Base-by-base conservation (phyloP, 2,888 invertebrate species). In the Ecdyonurus torrentis region DNA sequence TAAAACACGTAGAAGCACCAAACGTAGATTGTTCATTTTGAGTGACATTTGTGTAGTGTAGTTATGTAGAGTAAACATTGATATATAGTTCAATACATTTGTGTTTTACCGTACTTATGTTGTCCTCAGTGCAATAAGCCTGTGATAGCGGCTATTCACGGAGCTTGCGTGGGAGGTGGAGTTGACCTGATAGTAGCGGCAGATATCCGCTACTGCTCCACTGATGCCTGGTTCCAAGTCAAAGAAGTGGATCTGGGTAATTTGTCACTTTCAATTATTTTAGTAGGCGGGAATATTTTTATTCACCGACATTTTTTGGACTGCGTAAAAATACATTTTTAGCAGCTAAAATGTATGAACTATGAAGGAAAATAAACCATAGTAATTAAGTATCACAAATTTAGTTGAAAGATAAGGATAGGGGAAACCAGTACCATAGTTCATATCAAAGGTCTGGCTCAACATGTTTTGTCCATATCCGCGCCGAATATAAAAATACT, bases 141-240 rank as follows among this genome's bases (percentile, higher is more conserved):
- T 0, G 89, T 98, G 0, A 84, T 99, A 63, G 83, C 85, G 3
- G 91, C 94, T 0, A 76, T 94, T 1, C 96, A 99, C 74, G 86
- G 83, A 63, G 83, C 86, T 0, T 98, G 97, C 71, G 81, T 99
- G 62, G 99, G 99, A 0, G 97, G 86, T 0, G 98, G 91, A 0
- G 82, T 96, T 0, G 89, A 96, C 74, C 76, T 99, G 65, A 84
- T 93, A 62, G 84, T 90, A 1, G 89, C 94, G 0, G 86, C 91
- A 61, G 99, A 99, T 74, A 89, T 99, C 67, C 82, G 95, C 65
- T 93, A 91, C 71, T 93, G 92, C 71, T 85, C 93, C 0, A 77
- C 84, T 70, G 95, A 97, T 75, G 87, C 97, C 1, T 90, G 86
- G 83, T 95, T 95, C 72, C 86, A 88, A 77, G 85, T 98, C 1